A percentile compares a stretch with the other conserved stretches of the same genome.
These are phyloP conservation scores for Microdon myrmicae DNA, from an alignment of 2,888 invertebrate genomes.

Conservation along the genomic window DNA sequence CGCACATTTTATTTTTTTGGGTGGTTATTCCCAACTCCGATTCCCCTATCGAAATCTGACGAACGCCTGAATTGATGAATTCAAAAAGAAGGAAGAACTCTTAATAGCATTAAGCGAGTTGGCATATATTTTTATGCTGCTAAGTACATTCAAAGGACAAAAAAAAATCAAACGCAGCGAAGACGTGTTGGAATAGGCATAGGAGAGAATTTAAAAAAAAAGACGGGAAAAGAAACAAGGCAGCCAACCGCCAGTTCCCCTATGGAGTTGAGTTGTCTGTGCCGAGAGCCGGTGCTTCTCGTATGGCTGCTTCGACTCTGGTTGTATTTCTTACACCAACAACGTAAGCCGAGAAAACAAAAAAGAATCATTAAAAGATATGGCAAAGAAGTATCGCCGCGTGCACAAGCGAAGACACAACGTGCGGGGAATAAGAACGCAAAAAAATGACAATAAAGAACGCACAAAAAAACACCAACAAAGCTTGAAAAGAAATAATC, in stretches of 20 bases:
- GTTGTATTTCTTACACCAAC: no score
- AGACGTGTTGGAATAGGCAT: slow-evolving; percentile 8
- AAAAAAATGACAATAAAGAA: slow-evolving; percentile 8
- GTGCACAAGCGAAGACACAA: slow-evolving; percentile 27
- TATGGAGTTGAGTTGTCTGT: slow-evolving; percentile 23
- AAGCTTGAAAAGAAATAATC: no score
- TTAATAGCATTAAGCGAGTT: slow-evolving; percentile 46
- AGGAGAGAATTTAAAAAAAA: no score
- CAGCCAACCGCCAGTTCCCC: slow-evolving; percentile 19
- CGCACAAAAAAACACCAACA: no score
- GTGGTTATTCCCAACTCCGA: slow-evolving; percentile 1
- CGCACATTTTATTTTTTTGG: slow-evolving; percentile 47
- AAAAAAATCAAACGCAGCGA: slow-evolving; percentile 17
- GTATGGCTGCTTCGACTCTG: slow-evolving; percentile 16
- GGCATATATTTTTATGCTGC: slow-evolving; percentile 41
- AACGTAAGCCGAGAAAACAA: no score
- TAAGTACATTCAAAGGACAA: slow-evolving; percentile 24
- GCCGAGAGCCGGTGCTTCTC: slow-evolving; percentile 16
- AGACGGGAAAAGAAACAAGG: slow-evolving; percentile 7
- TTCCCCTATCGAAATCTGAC: not conserved
- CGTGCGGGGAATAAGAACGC: slow-evolving; percentile 21
- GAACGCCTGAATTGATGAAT: slow-evolving; percentile 31
- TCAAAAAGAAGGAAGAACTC: slow-evolving; percentile 15
- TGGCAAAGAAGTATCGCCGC: slow-evolving; percentile 34
- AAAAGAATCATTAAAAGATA: no score